Conservation (phyloP, 2,797 vertebrate genomes). For the Leptatherina wallacei region DNA sequence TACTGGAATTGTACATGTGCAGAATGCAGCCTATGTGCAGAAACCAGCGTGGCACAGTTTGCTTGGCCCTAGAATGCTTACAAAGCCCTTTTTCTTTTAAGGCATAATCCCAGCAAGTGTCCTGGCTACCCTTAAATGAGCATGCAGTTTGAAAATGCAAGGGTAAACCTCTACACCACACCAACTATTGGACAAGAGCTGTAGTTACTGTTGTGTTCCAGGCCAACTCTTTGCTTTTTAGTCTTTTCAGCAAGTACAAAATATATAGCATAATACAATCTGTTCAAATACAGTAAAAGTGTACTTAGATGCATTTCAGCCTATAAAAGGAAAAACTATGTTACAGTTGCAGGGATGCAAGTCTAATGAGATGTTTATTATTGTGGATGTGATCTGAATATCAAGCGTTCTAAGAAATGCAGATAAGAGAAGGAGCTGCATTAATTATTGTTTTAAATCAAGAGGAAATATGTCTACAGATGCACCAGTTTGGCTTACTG, state of each 20-base stretch:
- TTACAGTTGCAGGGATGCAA: conserved; percentile 7
- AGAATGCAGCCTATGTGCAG: conserved; percentile 27
- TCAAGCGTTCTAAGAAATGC: conserved; percentile 34
- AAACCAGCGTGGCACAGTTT: conserved; percentile 41
- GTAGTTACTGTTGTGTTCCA: conserved; percentile 28
- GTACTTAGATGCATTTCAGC: conserved; percentile 3
- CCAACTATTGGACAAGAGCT: conserved; percentile 26
- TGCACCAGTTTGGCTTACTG: conserved; percentile 7
- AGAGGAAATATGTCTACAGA: conserved; percentile 16
- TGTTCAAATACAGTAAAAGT: conserved; percentile 6
- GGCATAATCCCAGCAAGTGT: conserved; percentile 56
- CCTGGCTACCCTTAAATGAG: conserved; percentile 57
- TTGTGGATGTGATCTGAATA: conserved; percentile 42
- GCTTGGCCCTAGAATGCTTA: conserved; percentile 56
- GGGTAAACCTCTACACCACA: conserved; percentile 19
- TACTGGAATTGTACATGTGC: conserved; percentile 17
- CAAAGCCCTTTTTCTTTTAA: conserved; percentile 61
- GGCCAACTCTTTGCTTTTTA: conserved; percentile 9
- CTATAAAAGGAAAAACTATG: conserved; percentile 8
- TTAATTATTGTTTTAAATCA: conserved; percentile 53
- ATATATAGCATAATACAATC: conserved; percentile 6
- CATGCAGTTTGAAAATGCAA: conserved; percentile 43
- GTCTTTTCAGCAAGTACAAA: conserved; percentile 23
- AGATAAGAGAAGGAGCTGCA: conserved; percentile 26
- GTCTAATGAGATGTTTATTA: conserved; percentile 30